Evolutionary conservation across 2,797 vertebrate species (phyloP).

Genomic region (Megalops cyprinoides): DNA sequence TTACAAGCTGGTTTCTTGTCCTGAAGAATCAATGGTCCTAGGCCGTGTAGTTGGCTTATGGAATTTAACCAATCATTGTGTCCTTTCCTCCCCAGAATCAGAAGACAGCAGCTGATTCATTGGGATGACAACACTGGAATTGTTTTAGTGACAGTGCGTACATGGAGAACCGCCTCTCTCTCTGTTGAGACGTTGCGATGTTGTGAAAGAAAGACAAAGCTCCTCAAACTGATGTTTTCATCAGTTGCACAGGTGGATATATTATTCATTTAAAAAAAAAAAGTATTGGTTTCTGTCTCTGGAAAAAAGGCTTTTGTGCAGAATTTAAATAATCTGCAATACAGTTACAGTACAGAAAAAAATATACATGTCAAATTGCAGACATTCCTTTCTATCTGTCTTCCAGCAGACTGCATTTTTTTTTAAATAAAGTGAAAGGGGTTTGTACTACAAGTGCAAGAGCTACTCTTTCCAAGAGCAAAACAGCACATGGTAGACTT

Average conservation of each 20-base stretch:
- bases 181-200: constrained; percentile 29
- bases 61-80: neutral
- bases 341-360: neutral
- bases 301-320: neutral
- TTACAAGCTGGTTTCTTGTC: constrained; percentile 30
- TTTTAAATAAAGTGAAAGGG: constrained; percentile 2
- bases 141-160: neutral
- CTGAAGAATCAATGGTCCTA: constrained; percentile 14
- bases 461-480: constrained; percentile 5
- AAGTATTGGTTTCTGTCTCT: neutral
- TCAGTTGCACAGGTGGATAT: neutral
- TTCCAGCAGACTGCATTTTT: neutral
- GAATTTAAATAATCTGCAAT: constrained; percentile 19
- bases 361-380: constrained; percentile 1
- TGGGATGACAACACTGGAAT: too few species aligned
- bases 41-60: constrained; percentile 18
- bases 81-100: neutral
- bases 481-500: constrained; percentile 5
- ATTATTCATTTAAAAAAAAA: neutral
- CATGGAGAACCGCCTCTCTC: neutral
- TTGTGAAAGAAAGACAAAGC: neutral
- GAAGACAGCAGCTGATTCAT: too few species aligned
- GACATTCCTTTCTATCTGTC: constrained; percentile 5
- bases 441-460: constrained; percentile 7
- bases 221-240: too few species aligned